Evolutionary conservation across 2,797 vertebrate genomes (phyloP).

Genomic region (Falco cherrug): DNA sequence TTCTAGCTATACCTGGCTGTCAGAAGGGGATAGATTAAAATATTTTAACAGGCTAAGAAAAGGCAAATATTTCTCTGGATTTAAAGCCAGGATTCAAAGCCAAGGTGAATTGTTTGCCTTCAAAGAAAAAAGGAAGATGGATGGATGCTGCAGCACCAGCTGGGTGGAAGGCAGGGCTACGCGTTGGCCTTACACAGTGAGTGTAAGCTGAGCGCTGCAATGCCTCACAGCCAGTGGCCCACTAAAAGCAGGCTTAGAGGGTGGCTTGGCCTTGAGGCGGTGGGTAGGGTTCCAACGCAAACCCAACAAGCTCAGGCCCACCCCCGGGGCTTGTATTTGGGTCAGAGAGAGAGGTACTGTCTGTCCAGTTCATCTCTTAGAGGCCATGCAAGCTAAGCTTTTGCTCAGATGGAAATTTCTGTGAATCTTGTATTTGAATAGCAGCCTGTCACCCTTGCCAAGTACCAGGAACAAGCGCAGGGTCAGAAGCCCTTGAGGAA

Average conservation of each 20-base stretch:
- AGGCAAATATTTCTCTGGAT: background rate
- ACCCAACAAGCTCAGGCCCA: background rate
- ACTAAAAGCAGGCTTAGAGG: background rate
- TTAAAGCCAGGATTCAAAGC: background rate
- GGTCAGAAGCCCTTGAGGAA: background rate
- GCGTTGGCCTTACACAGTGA: background rate
- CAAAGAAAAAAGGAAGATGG: background rate
- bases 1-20: background rate
- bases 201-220: background rate
- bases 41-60: background rate
- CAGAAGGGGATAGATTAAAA: background rate
- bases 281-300: background rate
- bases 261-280: background rate
- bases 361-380: background rate
- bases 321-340: background rate
- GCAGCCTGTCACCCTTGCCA: background rate
- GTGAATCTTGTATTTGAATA: background rate
- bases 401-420: background rate
- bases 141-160: background rate
- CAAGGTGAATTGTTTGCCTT: background rate
- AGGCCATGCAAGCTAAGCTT: background rate
- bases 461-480: background rate
- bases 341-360: background rate
- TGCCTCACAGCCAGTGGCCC: rapidly evolving
- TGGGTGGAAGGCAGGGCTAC: background rate